phyloP scores from a whole-genome alignment of 2,113 vertebrate genomes.

The Ochotona princeps region DNA sequence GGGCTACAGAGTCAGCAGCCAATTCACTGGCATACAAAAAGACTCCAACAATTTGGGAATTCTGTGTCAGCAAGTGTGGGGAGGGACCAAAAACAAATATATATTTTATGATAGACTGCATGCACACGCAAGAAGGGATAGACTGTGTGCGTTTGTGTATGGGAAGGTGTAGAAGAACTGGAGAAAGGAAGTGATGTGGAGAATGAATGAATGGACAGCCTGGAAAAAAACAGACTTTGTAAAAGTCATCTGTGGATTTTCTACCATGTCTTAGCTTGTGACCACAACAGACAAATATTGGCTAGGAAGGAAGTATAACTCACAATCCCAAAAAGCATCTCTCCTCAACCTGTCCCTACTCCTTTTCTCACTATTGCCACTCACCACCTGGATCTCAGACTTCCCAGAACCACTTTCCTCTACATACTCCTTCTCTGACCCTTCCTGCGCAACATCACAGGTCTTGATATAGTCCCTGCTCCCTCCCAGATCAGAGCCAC shows the following conservation, averaged over 20 bases:
- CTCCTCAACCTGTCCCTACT: too few relatives aligned
- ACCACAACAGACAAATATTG: neutral
- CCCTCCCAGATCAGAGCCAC: neutral
- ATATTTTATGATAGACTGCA: neutral
- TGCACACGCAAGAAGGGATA: neutral
- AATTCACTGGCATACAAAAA: neutral
- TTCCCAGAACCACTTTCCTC: neutral
- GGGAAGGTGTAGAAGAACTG: neutral
- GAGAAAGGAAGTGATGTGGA: neutral
- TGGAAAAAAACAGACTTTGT: neutral
- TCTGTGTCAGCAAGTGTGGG: neutral
- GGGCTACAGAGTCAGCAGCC: neutral
- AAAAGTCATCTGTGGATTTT: neutral
- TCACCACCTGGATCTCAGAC: neutral
- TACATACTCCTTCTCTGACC: neutral
- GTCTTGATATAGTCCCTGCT: neutral
- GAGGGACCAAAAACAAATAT: neutral
- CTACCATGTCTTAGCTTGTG: neutral
- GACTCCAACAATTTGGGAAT: neutral
- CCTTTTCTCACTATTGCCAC: neutral
- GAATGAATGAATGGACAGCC: neutral
- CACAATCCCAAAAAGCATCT: neutral
- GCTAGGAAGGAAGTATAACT: neutral
- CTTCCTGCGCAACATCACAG: neutral
- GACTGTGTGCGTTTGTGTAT: fast-evolving